These are phyloP conservation scores for Phyto melanocephala DNA, from an alignment of 2,888 invertebrate genomes.

Conservation along the genomic window DNA sequence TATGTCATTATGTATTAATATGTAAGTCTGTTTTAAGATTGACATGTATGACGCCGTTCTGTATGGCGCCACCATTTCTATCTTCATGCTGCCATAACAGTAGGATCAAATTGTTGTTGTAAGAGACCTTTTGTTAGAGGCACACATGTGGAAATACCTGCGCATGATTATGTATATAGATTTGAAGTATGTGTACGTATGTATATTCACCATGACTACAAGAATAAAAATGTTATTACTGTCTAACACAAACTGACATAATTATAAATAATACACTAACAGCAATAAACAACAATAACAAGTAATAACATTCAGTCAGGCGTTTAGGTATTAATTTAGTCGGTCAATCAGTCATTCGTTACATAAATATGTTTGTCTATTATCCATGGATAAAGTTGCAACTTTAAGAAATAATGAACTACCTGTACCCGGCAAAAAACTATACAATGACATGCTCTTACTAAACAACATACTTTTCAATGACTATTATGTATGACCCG, in stretches of 20 bases:
- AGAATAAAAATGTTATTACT: conserved; percentile 10
- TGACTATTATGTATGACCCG: too few species aligned
- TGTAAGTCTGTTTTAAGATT: conserved; percentile 47
- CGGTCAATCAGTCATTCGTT: not conserved
- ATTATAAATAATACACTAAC: conserved; percentile 43
- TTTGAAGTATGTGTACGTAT: not conserved
- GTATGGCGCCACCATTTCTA: conserved; percentile 73
- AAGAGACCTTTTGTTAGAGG: conserved; percentile 7
- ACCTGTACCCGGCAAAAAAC: too few species aligned
- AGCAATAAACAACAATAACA: not conserved
- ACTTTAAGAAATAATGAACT: too few species aligned
- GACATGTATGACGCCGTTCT: conserved; percentile 69
- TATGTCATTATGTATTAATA: not conserved
- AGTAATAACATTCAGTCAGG: conserved; percentile 2
- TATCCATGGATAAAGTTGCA: too few species aligned
- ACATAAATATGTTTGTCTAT: too few species aligned
- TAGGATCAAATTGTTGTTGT: conserved; percentile 41
- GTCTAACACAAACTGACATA: conserved; percentile 32
- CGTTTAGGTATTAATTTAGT: not conserved
- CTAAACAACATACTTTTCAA: too few species aligned
- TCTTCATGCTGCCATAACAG: conserved; percentile 55
- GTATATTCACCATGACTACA: conserved; percentile 8
- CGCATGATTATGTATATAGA: not conserved
- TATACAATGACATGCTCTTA: too few species aligned
- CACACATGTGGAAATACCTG: conserved; percentile 1